A percentile compares a stretch with the other conserved stretches of the same genome.
Evolutionary conservation across 2,888 invertebrate species (phyloP).

Genomic region (Polydrusus cervinus): DNA sequence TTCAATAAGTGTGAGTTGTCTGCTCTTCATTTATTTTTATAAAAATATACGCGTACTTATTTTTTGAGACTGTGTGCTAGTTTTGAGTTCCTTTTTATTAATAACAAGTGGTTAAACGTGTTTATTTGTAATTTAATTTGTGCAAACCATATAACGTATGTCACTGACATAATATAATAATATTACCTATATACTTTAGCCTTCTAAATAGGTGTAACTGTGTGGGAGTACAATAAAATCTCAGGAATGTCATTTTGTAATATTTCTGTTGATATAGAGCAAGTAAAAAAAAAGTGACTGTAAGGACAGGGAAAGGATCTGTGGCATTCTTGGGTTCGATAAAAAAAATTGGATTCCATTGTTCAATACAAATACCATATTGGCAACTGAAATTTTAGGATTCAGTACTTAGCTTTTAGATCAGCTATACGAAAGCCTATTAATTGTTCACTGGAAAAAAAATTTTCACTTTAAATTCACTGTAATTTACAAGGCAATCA

Average conservation of each 20-base stretch:
- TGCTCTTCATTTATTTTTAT: too few species aligned
- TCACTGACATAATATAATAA: not conserved
- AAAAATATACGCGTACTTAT: too few species aligned
- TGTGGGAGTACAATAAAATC: conserved; percentile 41
- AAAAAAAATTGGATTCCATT: conserved; percentile 25
- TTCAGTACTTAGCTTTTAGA: too few species aligned
- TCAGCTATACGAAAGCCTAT: too few species aligned
- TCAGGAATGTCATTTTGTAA: conserved; percentile 46
- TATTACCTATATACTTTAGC: conserved; percentile 5
- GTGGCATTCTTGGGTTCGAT: conserved; percentile 14
- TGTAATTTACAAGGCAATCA: too few species aligned
- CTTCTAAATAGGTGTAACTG: conserved; percentile 28
- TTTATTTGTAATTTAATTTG: conserved; percentile 7
- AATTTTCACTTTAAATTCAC: too few species aligned
- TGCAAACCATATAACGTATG: not conserved
- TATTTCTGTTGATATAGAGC: conserved; percentile 28
- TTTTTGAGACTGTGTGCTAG: too few species aligned
- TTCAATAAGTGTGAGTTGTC: too few species aligned
- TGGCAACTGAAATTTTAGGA: conserved; percentile 6
- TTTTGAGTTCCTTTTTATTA: too few species aligned
- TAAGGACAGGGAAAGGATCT: conserved; percentile 46
- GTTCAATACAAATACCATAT: not conserved
- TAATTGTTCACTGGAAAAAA: too few species aligned
- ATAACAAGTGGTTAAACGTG: conserved; percentile 6
- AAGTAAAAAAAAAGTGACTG: conserved; percentile 31